Conservation (phyloP, 2,113 vertebrate genomes). For the Silurus meridionalis region DNA sequence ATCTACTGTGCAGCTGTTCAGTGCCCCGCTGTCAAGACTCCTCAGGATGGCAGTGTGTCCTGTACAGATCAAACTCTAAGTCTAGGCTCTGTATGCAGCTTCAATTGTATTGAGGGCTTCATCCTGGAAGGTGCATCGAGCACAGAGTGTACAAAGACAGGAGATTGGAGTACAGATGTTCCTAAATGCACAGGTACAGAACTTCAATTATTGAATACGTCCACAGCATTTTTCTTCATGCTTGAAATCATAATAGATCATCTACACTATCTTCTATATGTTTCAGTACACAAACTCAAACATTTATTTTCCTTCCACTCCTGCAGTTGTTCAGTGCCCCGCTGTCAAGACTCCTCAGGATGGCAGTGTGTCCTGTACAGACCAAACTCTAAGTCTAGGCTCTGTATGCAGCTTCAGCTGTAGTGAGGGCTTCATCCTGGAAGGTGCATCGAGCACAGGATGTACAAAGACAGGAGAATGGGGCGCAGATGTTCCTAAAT, state of each 20-base stretch:
- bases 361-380: not conserved
- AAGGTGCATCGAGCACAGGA: too few species aligned
- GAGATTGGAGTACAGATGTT: not conserved
- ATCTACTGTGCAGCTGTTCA: slow-evolving; percentile 1
- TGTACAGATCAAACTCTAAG: slow-evolving; percentile 1
- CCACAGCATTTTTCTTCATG: not conserved
- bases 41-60: not conserved
- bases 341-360: not conserved
- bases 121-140: not conserved
- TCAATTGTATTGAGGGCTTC: not conserved
- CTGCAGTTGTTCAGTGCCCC: slow-evolving; percentile 8
- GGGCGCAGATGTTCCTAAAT: too few species aligned
- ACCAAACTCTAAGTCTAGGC: too few species aligned
- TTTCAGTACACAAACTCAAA: not conserved
- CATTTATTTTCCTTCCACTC: not conserved
- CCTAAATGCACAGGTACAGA: slow-evolving; percentile 57
- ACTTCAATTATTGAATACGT: not conserved
- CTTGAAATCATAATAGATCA: not conserved
- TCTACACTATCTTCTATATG: not conserved
- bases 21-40: not conserved
- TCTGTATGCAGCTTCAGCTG: too few species aligned
- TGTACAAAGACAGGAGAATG: too few species aligned
- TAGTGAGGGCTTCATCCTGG: too few species aligned
- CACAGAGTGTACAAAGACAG: not conserved
- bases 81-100: not conserved